Evolutionary conservation across 1,140 invertebrate species (phyloP), one percentile per base, ranked within the genome.

Genomic region (Heliconius nattereri): DNA sequence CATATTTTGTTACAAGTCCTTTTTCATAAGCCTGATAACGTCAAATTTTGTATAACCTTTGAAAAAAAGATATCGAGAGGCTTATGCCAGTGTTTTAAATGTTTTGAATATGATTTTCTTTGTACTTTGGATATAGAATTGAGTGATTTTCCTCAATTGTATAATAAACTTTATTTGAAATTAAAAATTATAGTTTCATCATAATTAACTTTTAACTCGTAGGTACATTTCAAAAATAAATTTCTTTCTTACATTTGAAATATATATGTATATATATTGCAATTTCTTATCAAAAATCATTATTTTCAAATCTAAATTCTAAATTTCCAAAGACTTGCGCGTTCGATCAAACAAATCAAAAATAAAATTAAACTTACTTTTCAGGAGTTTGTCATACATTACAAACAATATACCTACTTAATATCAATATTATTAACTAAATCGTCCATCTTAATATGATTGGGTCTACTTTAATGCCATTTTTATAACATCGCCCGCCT

Each of bases 1-100:
- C 76, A 81, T 81, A 78, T 81, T 81, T 78, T 40, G 75, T 71
- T 70, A 74, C 66, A 81, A 71, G 45, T 66, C 60, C 72, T 79
- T 76, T 73, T 76, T 80, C 49, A 76, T 72, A 71, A 49, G 32
- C 57, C 57, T 49, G 74, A 75, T 79, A 72, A 76, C 35, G 52
- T 78, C 52, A 73, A 29, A 78, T 78, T 74, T 66, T 6, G 37
- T 45, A 66, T 32, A 70, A 66, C 60, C 60, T 66, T 66, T 60
- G 16, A 26, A 29, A 66, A 66, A 57, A 66, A 66, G 60, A 16
- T 66, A 26, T 66, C 60, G 60, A 66, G 54, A 60, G 54, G 54
- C 54, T 60, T 60, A 26, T 26, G 32, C 32, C 32, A 7, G 6
- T 26, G 60, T 66, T 66, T 11, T 16, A 29, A 66, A 66, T 26